Evolutionary conservation across 2,888 invertebrate genomes (phyloP), one percentile per base, ranked within the genome.

Genomic region (Drosophila picticornis): DNA sequence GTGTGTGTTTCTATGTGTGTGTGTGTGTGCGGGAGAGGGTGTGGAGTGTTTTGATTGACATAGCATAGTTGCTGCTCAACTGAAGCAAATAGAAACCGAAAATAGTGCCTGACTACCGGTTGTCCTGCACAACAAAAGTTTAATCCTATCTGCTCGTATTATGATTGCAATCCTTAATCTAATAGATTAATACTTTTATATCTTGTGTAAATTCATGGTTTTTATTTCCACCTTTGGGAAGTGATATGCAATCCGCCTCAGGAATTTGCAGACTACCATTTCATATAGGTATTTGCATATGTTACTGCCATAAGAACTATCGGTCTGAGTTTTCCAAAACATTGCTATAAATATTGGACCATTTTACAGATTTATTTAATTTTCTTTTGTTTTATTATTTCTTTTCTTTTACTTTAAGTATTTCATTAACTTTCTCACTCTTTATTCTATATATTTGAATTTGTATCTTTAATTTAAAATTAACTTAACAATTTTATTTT

Each of bases 61-160:
- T 76, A 78, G 86, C 88, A 71, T 66, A 57, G 64, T 69, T 75
- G 57, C 50, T 36, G 51, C 57, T 32, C 55, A 38, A 59, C 48
- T 55, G 36, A 48, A 55, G 32, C 27, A 9, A 38, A 40, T 7
- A 5, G 36, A 19, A 27, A 32, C 16, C 19, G 3, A 16, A n/a
- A 25, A 16, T 6, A n/a, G 27, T 51, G 16, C 46, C 22, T 6
- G 31, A 69, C 48, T 27, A 2, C 0, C 29, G 34, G n/a, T 55
- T 69, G 27, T 31, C 66, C 68, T 43, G 19, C 2, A 27, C 2
- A 22, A 22, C 1, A 53, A 11, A 1, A 25, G 25, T 11, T 22
- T 32, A 4, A 22, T 22, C 22, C 25, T 16, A 1, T 22, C 4
- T 5, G 25, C 7, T 50, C 27, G 9, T 19, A 27, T 27, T 9